These are phyloP conservation scores for Halichoerus grypus DNA, from an alignment of 2,113 vertebrate genomes.

Conservation along the genomic window DNA sequence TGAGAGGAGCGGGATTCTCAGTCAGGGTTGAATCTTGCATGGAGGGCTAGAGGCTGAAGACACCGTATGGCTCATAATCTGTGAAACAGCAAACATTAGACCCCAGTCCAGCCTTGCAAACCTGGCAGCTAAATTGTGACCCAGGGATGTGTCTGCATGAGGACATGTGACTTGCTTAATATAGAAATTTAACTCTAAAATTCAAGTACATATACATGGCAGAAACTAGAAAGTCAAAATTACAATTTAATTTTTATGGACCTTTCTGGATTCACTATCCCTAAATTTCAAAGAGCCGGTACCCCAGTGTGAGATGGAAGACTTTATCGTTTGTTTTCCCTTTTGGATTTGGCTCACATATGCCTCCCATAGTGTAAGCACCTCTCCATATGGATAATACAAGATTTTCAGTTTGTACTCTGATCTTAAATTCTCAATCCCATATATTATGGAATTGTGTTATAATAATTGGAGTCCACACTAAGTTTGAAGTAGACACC, in stretches of 20 bases:
- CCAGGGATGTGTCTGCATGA: neutral
- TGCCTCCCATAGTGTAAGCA: neutral
- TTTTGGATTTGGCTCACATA: neutral
- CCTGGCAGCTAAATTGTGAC: neutral
- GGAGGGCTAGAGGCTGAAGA: neutral
- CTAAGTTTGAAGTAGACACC: neutral
- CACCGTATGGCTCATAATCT: neutral
- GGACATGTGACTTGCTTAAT: neutral
- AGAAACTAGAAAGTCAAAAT: neutral
- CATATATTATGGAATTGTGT: neutral
- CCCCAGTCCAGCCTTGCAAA: neutral
- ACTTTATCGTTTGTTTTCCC: neutral
- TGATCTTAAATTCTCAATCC: neutral
- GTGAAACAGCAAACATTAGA: neutral
- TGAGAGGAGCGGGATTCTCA: neutral
- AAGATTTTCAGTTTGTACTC: neutral
- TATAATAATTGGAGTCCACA: neutral
- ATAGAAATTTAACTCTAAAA: neutral
- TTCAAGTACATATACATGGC: neutral
- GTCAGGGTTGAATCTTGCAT: neutral
- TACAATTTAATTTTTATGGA: neutral
- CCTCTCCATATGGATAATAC: neutral
- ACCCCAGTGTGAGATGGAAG: neutral
- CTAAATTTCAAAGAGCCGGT: constrained; percentile 5
- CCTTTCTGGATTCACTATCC: neutral